Percentiles rank a stretch among this genome's conserved stretches.
These are phyloP conservation scores for Nothoprocta perdicaria DNA, from an alignment of 2,113 vertebrate species.

Conservation along the genomic window DNA sequence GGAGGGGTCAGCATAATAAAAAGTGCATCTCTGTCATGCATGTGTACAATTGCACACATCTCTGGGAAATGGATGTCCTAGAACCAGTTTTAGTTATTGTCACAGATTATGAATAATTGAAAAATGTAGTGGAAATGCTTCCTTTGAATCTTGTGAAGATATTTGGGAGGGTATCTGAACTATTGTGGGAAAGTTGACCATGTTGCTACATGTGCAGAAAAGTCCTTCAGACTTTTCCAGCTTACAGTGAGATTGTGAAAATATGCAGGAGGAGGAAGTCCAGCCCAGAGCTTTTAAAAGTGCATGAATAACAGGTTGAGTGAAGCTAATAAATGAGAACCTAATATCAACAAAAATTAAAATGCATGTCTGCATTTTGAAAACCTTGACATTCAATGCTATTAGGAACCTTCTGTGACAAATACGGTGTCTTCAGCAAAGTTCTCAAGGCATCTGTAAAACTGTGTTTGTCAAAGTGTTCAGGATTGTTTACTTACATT, in stretches of 20 bases:
- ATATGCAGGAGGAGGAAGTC: neutral
- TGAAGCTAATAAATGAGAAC: constrained; percentile 10
- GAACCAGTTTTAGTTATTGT: constrained; percentile 42
- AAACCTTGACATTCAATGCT: neutral
- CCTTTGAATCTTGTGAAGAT: constrained; percentile 16
- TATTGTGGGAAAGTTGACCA: neutral
- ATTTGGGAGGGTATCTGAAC: neutral
- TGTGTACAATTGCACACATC: neutral
- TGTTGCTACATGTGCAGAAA: neutral
- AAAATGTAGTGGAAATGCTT: constrained; percentile 32
- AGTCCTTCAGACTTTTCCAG: neutral
- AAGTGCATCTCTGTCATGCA: neutral
- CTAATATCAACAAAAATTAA: constrained; percentile 29
- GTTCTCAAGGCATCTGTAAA: neutral
- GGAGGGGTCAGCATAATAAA: constrained; percentile 1
- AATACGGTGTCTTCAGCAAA: neutral
- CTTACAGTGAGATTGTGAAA: neutral
- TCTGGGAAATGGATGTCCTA: constrained; percentile 3
- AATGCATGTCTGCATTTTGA: neutral
- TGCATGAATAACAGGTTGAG: neutral
- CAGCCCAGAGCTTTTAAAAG: neutral
- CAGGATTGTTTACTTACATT: neutral
- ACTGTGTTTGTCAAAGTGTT: neutral
- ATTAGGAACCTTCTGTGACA: neutral
- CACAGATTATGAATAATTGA: constrained; percentile 18